Evolutionary conservation across 2,113 vertebrate genomes (phyloP), one percentile per base, ranked within the genome.

Genomic region (Phylloscopus trochiloides): DNA sequence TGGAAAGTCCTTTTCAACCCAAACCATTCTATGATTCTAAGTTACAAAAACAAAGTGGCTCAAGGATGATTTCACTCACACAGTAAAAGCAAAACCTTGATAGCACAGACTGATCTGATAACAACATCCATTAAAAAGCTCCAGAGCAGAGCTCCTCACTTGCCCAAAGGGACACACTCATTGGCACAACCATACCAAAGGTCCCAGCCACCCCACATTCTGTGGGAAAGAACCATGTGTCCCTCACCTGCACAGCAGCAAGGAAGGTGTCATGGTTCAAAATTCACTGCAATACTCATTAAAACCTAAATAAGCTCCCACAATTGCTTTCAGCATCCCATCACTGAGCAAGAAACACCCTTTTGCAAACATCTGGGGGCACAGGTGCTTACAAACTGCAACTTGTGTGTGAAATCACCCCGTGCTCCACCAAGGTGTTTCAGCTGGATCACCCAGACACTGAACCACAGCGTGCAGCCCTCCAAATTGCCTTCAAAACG

Each of bases 401-500:
- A 34, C 31, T 32, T 65, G 59, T 10, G 50, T 0, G 0, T 48
- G 92, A 48, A 32, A 65, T n/a, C 25, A 3, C 10, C 4, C 1
- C 1, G 5, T 1, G n/a, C 58, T n/a, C 54, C 2, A 5, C 26
- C 1, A 8, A 18, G 71, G 5, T 1, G 15, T 7, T 34, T 31
- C 24, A 18, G 55, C 57, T 31, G 83, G 54, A 10, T 50, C 51
- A 31, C 54, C 47, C 62, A 76, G 61, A 9, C 62, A 10, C 7
- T 19, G 59, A 84, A 25, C 42, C 63, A 3, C 38, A 6, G 55
- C 17, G 1, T 11, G 2, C 32, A 19, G 54, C 52, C 19, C 0
- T 22, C 40, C 10, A 7, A 10, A 19, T 4, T 5, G 19, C 2
- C 86, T 66, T 67, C 17, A 2, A 18, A 72, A 66, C 1, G 55